Evolutionary conservation across 2,888 invertebrate species (phyloP).

Genomic region (Diachrysia chrysitis): DNA sequence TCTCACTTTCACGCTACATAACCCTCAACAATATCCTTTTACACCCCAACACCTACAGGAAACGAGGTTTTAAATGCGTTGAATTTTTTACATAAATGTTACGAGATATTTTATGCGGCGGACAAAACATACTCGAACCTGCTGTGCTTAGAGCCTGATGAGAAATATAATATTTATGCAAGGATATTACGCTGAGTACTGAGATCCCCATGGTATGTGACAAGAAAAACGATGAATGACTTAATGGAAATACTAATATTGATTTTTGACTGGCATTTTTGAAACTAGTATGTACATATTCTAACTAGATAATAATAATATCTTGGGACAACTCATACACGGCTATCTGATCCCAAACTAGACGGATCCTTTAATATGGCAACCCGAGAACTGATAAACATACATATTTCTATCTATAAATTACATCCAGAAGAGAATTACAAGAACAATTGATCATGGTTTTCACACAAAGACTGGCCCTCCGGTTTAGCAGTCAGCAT

Average conservation of each 20-base stretch:
- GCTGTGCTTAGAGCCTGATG: constrained; percentile 36
- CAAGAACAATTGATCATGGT: too few species aligned
- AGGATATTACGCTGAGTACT: constrained; percentile 17
- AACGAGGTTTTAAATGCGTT: constrained; percentile 47
- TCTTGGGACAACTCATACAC: too few species aligned
- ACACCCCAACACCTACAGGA: constrained; percentile 28
- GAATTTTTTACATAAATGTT: constrained; percentile 47
- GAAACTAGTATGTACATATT: too few species aligned
- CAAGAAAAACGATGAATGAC: neutral
- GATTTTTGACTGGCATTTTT: too few species aligned
- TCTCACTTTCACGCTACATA: neutral
- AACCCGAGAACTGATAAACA: too few species aligned
- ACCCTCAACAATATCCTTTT: constrained; percentile 17
- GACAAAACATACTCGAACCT: constrained; percentile 9
- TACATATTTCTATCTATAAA: too few species aligned
- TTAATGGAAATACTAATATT: neutral
- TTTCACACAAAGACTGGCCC: too few species aligned
- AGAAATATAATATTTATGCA: constrained; percentile 38
- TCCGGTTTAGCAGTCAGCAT: too few species aligned
- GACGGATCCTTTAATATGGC: too few species aligned
- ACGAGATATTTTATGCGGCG: constrained; percentile 13
- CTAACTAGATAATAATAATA: too few species aligned
- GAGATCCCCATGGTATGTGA: constrained; percentile 6
- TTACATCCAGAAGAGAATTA: too few species aligned
- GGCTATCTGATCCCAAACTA: too few species aligned